phyloP scores from a whole-genome alignment of 1,140 invertebrate genomes.

The Aphis gossypii region DNA sequence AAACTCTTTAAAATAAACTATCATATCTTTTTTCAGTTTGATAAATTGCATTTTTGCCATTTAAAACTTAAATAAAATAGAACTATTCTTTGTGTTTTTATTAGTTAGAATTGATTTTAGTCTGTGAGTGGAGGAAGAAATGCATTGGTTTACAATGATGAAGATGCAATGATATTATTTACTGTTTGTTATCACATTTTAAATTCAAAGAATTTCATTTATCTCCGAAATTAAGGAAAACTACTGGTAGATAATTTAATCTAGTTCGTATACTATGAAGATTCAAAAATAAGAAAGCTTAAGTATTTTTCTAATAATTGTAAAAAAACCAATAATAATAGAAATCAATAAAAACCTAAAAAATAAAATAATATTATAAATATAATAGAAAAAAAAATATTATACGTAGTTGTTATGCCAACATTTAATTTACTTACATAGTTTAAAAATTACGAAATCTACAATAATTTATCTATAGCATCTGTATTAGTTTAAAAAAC shows the following conservation, averaged over 20 bases:
- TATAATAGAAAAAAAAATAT: neutral
- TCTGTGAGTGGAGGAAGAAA: neutral
- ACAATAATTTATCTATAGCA: neutral
- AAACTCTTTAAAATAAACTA: neutral
- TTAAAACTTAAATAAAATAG: neutral
- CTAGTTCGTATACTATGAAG: no score
- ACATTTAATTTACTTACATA: neutral
- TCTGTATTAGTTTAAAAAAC: neutral
- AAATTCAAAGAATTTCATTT: neutral
- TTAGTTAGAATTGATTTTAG: neutral
- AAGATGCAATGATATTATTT: neutral
- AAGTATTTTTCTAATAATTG: no score
- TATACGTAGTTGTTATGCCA: neutral
- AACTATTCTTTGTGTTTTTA: neutral
- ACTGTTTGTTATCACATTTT: neutral
- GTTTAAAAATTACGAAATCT: neutral
- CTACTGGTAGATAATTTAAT: no score
- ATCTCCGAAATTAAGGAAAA: neutral
- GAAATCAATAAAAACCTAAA: no score
- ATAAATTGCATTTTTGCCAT: neutral
- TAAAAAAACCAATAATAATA: neutral
- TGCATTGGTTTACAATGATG: neutral
- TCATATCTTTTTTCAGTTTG: neutral
- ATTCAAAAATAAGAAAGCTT: no score
- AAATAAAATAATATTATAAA: no score